Conservation (phyloP, 2,113 vertebrate genomes). For the Pipa parva region DNA sequence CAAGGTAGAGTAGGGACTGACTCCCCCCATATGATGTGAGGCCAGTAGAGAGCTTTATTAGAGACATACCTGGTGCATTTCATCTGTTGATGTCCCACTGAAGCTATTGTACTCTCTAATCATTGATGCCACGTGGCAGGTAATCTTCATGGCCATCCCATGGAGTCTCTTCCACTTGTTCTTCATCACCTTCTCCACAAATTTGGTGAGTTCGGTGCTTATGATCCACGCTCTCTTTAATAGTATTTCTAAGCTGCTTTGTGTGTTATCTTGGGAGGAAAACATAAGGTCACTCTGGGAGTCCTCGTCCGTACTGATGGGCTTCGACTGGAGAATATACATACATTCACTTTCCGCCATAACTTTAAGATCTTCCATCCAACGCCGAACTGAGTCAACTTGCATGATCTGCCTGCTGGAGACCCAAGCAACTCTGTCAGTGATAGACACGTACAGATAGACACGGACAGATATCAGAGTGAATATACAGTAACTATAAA, state of each 20-base stretch:
- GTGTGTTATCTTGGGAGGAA: constrained; percentile 59
- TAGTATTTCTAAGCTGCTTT: constrained; percentile 82
- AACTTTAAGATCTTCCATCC: constrained; percentile 94
- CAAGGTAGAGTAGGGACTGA: no score
- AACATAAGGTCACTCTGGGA: constrained; percentile 77
- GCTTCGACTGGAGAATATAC: constrained; percentile 95
- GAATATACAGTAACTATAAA: no score
- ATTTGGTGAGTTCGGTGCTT: constrained; percentile 87
- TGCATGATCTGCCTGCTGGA: constrained; percentile 79
- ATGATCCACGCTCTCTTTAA: constrained; percentile 88
- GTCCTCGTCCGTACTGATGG: constrained; percentile 86
- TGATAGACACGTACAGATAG: no score
- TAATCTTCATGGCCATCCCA: constrained; percentile 81
- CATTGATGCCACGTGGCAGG: constrained; percentile 87
- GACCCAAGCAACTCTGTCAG: no score
- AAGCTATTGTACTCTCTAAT: constrained; percentile 73
- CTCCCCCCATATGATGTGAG: no score
- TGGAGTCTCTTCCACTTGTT: constrained; percentile 88
- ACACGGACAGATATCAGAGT: no score
- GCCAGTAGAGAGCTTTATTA: not conserved
- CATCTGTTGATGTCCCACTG: constrained; percentile 63
- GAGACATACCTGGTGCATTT: constrained; percentile 77
- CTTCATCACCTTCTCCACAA: constrained; percentile 87
- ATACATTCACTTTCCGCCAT: constrained; percentile 98
- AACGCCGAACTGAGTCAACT: constrained; percentile 93